Evolutionary conservation across 2,113 vertebrate genomes (phyloP), one percentile per base, ranked within the genome.

Genomic region (Aegotheles bennettii): DNA sequence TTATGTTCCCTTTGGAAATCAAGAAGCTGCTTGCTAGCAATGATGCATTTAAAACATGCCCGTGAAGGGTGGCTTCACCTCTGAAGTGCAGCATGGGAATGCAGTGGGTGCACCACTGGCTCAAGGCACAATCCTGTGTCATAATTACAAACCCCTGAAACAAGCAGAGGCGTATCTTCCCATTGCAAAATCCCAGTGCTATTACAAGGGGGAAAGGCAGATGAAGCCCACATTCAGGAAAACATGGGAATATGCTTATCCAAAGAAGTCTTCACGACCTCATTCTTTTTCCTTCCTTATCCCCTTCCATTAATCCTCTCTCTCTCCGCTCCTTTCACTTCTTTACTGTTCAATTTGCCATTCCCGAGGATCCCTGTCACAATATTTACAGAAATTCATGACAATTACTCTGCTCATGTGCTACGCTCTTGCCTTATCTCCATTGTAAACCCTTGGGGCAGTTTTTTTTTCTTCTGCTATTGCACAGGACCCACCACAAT

Each of bases 161-260:
- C 95, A 95, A 93, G 92, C 94, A 89, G 68, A 81, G 89, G 56
- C 89, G 13, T 15, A 86, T 92, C 90, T 71, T 90, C 48, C 50
- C 61, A 3, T 64, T n/a, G 56, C 76, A 92, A 51, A 71, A 68
- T 7, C 80, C 5, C 0, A 0, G 3, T 7, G 51, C 10, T 45
- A 33, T 31, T 26, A 19, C 33, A 35, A 50, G 25, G 40, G 31
- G 54, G 45, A 79, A 74, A 90, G 76, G 63, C 20, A 86, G 80
- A 43, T 33, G 56, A 76, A 45, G 68, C 47, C 64, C 19, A 64
- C 33, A 5, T 38, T 71, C 40, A 57, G 77, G 77, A 71, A 68
- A 84, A 60, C 21, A 20, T 1, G 47, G 28, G 51, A 36, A 73
- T 7, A 25, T 42, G 26, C 11, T 38, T 54, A 63, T 17, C 33